Conservation (phyloP, 2,797 vertebrate genomes). For the Tenualosa ilisha region DNA sequence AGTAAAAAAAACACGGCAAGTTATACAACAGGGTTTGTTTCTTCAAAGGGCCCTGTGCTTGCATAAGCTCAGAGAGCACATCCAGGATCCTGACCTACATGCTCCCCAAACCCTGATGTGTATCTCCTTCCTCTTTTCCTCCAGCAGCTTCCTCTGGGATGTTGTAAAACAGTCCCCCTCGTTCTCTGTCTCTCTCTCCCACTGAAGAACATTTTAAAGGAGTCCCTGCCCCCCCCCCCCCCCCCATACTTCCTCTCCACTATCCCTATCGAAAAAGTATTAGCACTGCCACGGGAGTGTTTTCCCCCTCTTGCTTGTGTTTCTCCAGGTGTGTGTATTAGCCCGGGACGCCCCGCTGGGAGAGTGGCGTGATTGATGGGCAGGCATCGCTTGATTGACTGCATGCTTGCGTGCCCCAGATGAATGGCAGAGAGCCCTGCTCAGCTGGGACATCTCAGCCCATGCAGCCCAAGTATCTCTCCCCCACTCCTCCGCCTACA, state of each 20-base stretch:
- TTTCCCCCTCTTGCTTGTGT: slow-evolving; percentile 33
- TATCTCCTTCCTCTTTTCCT: background rate
- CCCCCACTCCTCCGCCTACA: slow-evolving; percentile 32
- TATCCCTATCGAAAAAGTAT: background rate
- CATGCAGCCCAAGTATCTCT: slow-evolving; percentile 52
- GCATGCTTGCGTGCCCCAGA: slow-evolving; percentile 69
- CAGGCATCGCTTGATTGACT: slow-evolving; percentile 70
- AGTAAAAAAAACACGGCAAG: background rate
- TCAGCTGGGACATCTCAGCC: slow-evolving; percentile 12
- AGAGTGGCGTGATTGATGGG: slow-evolving; percentile 69
- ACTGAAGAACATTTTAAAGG: background rate
- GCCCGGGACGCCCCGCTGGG: slow-evolving; percentile 62
- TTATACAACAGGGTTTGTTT: slow-evolving; percentile 17
- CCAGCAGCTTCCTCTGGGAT: slow-evolving; percentile 1
- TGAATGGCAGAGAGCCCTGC: slow-evolving; percentile 61
- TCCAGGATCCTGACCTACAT: slow-evolving; percentile 23
- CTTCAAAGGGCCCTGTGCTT: slow-evolving; percentile 14
- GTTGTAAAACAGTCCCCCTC: slow-evolving; percentile 18
- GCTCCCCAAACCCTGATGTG: slow-evolving; percentile 12
- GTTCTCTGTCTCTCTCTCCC: background rate
- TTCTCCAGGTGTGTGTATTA: slow-evolving; percentile 56
- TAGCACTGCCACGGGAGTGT: background rate
- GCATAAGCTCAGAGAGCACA: background rate
- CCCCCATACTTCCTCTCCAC: background rate
- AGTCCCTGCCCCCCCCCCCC: background rate